Percentiles rank a stretch among this genome's conserved stretches.
Conservation (phyloP, 2,888 invertebrate genomes). For the Athalia cordata region DNA sequence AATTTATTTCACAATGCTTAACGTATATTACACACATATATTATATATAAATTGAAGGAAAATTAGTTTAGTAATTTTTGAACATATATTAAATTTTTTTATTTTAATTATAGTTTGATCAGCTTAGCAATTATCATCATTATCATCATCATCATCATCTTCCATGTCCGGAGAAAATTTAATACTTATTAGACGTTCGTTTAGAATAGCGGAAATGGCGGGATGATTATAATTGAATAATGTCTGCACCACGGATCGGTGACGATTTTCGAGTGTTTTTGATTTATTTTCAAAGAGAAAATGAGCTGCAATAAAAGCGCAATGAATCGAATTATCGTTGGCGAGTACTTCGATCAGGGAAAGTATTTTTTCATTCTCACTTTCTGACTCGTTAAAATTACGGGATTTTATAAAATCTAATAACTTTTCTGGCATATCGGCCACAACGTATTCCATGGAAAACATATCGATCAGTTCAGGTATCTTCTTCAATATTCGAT, state of each 20-base stretch:
- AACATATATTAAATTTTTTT: not conserved
- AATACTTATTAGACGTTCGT: not conserved
- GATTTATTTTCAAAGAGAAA: constrained; percentile 7
- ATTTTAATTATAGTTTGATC: not conserved
- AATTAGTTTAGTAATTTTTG: no score
- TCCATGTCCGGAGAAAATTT: not conserved
- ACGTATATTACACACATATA: no score
- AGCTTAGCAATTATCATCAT: no score
- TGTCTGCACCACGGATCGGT: constrained; percentile 30
- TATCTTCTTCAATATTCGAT: constrained; percentile 38
- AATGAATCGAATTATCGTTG: constrained; percentile 3
- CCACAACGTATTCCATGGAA: constrained; percentile 46
- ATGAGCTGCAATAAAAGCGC: constrained; percentile 48
- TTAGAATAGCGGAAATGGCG: constrained; percentile 23
- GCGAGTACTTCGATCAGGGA: constrained; percentile 48
- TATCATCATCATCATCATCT: no score
- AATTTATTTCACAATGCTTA: no score
- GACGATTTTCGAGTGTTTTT: not conserved
- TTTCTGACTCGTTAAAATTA: not conserved
- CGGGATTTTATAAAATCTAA: constrained; percentile 46
- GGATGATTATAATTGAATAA: constrained; percentile 44
- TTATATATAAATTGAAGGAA: no score
- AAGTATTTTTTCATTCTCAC: not conserved
- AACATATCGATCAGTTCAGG: constrained; percentile 45
- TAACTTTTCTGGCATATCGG: constrained; percentile 44